Percentiles rank a stretch among this genome's conserved stretches.
Evolutionary conservation across 2,888 invertebrate genomes (phyloP).

Genomic region (Carpatolechia fugitivella): DNA sequence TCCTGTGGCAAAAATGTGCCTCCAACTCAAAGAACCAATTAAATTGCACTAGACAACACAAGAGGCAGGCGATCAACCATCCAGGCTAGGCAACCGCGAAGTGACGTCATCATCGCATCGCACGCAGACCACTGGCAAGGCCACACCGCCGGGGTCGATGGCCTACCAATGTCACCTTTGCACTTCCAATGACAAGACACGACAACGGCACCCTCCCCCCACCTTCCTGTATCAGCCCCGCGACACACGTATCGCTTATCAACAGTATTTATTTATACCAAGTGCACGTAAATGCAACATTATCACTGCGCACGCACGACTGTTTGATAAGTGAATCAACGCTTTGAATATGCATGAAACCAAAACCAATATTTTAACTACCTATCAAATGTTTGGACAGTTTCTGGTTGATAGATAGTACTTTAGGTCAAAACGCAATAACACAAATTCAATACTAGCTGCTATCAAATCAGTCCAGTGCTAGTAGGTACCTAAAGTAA

Average conservation of each 20-base stretch:
- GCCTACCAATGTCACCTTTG: slow-evolving; percentile 71
- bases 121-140: slow-evolving; percentile 29
- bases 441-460: not conserved
- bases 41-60: not conserved
- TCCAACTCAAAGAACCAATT: too few relatives aligned
- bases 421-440: not conserved
- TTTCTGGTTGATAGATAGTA: too few relatives aligned
- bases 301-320: slow-evolving; percentile 8
- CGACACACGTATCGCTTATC: slow-evolving; percentile 6
- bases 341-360: not conserved
- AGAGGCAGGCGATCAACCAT: too few relatives aligned
- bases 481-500: too few relatives aligned
- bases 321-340: not conserved
- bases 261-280: slow-evolving; percentile 10
- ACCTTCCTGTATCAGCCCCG: slow-evolving; percentile 26
- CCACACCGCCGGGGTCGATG: slow-evolving; percentile 51
- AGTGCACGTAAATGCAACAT: slow-evolving; percentile 12
- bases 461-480: too few relatives aligned
- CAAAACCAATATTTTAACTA: not conserved
- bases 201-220: slow-evolving; percentile 25
- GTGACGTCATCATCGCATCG: slow-evolving; percentile 21
- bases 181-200: slow-evolving; percentile 47
- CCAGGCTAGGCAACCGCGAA: not conserved
- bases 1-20: too few relatives aligned
- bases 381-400: not conserved